Evolutionary conservation across 2,797 vertebrate genomes (phyloP), one percentile per base, ranked within the genome.

Genomic region (Gila robusta): DNA sequence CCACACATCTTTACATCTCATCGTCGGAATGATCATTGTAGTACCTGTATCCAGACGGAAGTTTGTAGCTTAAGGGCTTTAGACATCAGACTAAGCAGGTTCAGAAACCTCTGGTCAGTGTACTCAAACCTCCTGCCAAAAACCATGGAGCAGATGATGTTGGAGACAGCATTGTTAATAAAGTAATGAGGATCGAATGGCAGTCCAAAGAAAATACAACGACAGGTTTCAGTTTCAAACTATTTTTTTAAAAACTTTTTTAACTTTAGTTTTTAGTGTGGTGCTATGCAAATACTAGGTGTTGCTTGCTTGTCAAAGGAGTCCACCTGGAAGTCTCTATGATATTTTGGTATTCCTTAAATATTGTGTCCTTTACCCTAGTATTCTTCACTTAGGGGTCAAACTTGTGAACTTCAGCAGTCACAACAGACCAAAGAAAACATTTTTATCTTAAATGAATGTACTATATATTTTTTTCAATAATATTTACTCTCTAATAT

Each of bases 71-170:
- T 72, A 37, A 86, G n/a, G 39, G 77, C 32, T 84, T 83, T 79
- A 23, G 81, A 80, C 4, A 86, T 44, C 35, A 74, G 76, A 49
- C 59, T 28, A 23, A 88, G 81, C 70, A 88, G 74, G 23, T 83
- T 76, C n/a, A 74, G 77, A 52, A 88, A 86, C 26, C 35, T 71
- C 49, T 83, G 49, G 64, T 94, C 92, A 14, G 12, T 89, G 88
- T 95, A 94, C 14, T 95, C 93, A 82, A 90, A 93, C 23, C 93
- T 92, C 5, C 90, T 84, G 6, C 93, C 94, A 88, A 95, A 93
- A 84, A 93, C 91, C 91, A 95, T 82, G 82, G 89, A 92, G 86
- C 91, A 93, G 88, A 94, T 94, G 76, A 94, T 83, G 85, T 94
- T 95, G 47, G 94, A 94, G 67, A 94, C 92, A 35, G 93, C 92